Conservation (phyloP, 1,140 invertebrate genomes). For the Pteromalus puparum region DNA sequence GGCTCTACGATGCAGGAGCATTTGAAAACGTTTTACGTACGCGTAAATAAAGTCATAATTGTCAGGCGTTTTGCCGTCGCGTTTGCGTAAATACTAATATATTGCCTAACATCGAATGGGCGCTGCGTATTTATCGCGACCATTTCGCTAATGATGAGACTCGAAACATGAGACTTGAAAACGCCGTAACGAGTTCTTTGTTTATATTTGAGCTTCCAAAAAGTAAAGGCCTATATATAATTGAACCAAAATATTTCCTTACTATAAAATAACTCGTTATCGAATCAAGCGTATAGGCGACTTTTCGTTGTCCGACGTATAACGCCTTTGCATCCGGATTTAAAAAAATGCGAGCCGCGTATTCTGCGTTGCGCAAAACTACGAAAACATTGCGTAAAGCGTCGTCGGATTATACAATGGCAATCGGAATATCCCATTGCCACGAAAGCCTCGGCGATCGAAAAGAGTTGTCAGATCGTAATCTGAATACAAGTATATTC, state of each 20-base stretch:
- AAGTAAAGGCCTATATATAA: too few species aligned
- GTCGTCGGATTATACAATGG: too few species aligned
- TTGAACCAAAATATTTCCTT: too few species aligned
- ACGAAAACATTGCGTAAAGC: not conserved
- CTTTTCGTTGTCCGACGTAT: too few species aligned
- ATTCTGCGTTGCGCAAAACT: not conserved
- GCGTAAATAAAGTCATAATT: conserved; percentile 31
- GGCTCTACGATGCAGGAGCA: not conserved
- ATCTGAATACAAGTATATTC: not conserved
- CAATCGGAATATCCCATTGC: too few species aligned
- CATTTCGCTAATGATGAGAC: not conserved
- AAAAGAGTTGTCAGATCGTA: not conserved
- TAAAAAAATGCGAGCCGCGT: not conserved
- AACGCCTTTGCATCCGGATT: too few species aligned
- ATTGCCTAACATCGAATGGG: not conserved
- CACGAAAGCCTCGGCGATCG: too few species aligned
- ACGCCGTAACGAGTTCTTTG: too few species aligned
- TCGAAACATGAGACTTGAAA: too few species aligned
- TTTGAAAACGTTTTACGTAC: not conserved
- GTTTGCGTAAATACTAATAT: not conserved
- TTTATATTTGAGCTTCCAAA: too few species aligned
- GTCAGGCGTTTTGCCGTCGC: not conserved
- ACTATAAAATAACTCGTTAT: too few species aligned
- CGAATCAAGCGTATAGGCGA: too few species aligned
- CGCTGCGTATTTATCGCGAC: not conserved